Percentiles rank a stretch among this genome's conserved stretches.
phyloP scores from a whole-genome alignment of 2,113 vertebrate species.

The Nymphicus hollandicus region DNA sequence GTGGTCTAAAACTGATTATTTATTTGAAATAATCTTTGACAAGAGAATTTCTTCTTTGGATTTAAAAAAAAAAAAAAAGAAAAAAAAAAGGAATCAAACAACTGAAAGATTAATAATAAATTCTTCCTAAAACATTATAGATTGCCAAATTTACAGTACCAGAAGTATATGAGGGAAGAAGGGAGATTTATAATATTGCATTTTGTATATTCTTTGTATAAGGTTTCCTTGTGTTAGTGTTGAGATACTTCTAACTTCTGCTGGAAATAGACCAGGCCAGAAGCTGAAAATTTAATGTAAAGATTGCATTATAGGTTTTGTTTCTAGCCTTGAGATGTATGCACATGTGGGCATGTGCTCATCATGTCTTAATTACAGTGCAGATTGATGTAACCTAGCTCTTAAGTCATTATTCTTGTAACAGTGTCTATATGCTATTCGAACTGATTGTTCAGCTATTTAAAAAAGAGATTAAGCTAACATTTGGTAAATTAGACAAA shows the following conservation, averaged over 20 bases:
- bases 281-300: background rate
- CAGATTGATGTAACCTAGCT: background rate
- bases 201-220: background rate
- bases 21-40: background rate
- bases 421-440: background rate
- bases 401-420: background rate
- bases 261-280: background rate
- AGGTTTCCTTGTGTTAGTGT: background rate
- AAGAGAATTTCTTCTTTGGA: accelerated
- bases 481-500: background rate
- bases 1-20: background rate
- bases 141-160: background rate
- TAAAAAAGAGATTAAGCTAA: background rate
- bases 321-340: background rate
- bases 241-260: background rate
- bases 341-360: background rate
- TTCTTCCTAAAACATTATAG: background rate
- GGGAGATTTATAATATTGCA: background rate
- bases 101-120: background rate
- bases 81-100: background rate
- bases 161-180: background rate
- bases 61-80: background rate
- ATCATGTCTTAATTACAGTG: background rate
- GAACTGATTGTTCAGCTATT: background rate
- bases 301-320: background rate